These are phyloP conservation scores for Cheilosia variabilis DNA, from an alignment of 2,888 invertebrate genomes.

Conservation along the genomic window DNA sequence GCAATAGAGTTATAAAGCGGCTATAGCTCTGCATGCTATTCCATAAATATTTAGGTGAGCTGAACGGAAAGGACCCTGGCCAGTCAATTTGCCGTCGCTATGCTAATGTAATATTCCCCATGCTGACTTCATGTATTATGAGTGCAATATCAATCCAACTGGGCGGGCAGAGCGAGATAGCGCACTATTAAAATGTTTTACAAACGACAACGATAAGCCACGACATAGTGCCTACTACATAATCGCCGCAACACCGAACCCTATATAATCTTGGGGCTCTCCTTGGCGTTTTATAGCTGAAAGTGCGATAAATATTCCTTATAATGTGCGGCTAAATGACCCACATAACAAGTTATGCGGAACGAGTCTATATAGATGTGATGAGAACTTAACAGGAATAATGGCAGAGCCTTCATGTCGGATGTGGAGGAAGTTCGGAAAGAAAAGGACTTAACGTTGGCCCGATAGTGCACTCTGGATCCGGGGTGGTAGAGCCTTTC, in stretches of 20 bases:
- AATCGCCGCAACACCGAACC: slow-evolving; percentile 12
- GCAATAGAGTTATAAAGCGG: not conserved
- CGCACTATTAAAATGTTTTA: slow-evolving; percentile 43
- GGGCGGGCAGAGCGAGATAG: not conserved
- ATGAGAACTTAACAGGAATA: slow-evolving; percentile 1
- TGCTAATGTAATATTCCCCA: slow-evolving; percentile 52
- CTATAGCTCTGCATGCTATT: slow-evolving; percentile 28
- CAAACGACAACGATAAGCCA: slow-evolving; percentile 48
- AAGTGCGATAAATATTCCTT: slow-evolving; percentile 56
- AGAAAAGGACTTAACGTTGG: not conserved
- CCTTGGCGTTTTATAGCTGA: slow-evolving; percentile 3
- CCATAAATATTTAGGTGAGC: slow-evolving; percentile 69
- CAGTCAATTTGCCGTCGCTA: slow-evolving; percentile 64
- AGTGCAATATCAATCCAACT: slow-evolving; percentile 7
- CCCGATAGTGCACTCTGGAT: slow-evolving; percentile 1
- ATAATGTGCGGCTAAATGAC: slow-evolving; percentile 58
- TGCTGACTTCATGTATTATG: slow-evolving; percentile 6
- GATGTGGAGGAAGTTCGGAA: not conserved
- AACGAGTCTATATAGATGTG: slow-evolving; percentile 20
- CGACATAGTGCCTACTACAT: slow-evolving; percentile 1
- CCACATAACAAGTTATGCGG: slow-evolving; percentile 57
- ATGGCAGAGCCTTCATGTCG: not conserved
- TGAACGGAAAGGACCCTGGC: slow-evolving; percentile 44
- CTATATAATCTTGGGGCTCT: not conserved
- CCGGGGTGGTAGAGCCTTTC: not conserved